Base-by-base conservation (phyloP, 2,797 vertebrate species). In the Galagoides demidoff region DNA sequence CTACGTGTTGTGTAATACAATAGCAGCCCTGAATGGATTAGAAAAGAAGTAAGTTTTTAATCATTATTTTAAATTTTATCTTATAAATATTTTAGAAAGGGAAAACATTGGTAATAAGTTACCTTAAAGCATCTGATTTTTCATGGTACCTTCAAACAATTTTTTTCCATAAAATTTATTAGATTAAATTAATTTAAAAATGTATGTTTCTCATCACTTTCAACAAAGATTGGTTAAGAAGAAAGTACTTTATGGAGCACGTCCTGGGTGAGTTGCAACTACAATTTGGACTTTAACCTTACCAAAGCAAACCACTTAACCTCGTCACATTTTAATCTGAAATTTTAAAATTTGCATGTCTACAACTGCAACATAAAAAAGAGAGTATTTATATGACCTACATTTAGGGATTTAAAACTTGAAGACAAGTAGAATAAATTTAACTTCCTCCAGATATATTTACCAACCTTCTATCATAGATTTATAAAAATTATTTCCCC, bases 1-100 rank as follows among this genome's bases (percentile, higher is more conserved):
- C 59, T 99, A 99, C 7, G 99, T 99, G 84, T 98, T 99, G 91
- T 99, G 99, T 97, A 99, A 99, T 98, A 99, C 99, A 0, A 98
- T 99, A 93, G 99, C 99, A 95, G 99, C 99, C 39, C 99, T 99
- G 96, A 99, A 99, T 0, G 99, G 99, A 97, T 98, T 99, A 97
- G 99, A 99, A 98, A 99, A 99, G n/a, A 99, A 99, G 99, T 99
- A 98, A 97, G 99, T 97, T 90, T 96, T 97, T 63, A 93, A 68
- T 87, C 74, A 5, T 77, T 88, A 31, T 76, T 90, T 87, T 61
- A 94, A 89, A 34, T 81, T 93, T 1, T 0, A 64, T 70, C 45
- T 91, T 25, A 84, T 76, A 89, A 95, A 27, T 81, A 87, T 6
- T 86, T 87, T 86, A 73, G 55, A 92, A 82, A 86, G 29, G 14